These are phyloP conservation scores for Neotoma lepida DNA, from an alignment of 2,113 vertebrate genomes.

Conservation along the genomic window DNA sequence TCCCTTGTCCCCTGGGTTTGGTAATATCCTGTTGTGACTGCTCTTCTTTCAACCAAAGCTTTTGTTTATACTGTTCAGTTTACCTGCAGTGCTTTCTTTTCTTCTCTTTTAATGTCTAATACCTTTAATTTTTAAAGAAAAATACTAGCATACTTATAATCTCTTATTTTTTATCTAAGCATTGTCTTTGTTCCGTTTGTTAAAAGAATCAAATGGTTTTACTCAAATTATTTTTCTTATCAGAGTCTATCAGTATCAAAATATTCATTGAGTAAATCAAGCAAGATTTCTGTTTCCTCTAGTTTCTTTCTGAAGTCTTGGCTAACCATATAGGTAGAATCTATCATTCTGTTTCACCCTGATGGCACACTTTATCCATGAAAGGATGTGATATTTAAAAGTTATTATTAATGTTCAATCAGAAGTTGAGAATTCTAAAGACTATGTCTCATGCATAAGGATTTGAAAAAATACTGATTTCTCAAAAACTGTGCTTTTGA, in stretches of 20 bases:
- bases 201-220: neutral
- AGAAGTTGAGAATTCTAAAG: neutral
- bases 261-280: neutral
- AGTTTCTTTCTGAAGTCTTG: slow-evolving; percentile 12
- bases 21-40: neutral
- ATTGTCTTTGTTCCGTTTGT: neutral
- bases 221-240: slow-evolving; percentile 3
- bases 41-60: neutral
- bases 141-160: neutral
- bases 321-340: neutral
- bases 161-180: neutral
- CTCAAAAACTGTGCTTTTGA: neutral
- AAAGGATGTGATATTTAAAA: neutral
- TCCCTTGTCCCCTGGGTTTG: neutral
- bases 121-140: neutral
- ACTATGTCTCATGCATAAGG: neutral
- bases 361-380: neutral
- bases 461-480: slow-evolving; percentile 1
- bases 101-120: neutral
- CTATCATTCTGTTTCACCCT: neutral
- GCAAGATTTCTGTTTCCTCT: neutral
- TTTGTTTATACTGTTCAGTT: neutral
- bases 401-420: neutral
- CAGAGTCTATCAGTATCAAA: neutral
- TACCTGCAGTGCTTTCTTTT: neutral